Percentiles rank a stretch among this genome's conserved stretches.
Evolutionary conservation across 2,113 vertebrate genomes (phyloP).

Genomic region (Sylvietta virens): DNA sequence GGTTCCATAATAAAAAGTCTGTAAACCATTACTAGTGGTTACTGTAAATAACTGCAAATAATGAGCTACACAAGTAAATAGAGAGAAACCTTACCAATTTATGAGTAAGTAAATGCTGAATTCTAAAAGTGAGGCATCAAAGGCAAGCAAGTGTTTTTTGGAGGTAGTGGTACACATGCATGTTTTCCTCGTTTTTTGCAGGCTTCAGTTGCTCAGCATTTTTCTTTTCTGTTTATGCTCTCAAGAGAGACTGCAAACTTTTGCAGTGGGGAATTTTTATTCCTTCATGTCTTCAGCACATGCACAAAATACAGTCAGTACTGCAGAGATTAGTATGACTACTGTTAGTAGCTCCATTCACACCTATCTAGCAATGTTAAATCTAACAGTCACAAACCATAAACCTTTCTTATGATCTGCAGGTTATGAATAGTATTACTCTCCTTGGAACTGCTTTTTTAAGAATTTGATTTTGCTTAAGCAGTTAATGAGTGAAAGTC

Average conservation of each 20-base stretch:
- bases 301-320: background rate
- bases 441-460: background rate
- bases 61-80: background rate
- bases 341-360: background rate
- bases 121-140: background rate
- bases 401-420: background rate
- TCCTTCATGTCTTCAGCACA: background rate
- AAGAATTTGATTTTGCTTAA: background rate
- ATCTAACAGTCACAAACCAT: background rate
- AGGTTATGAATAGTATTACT: background rate
- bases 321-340: background rate
- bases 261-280: background rate
- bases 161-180: background rate
- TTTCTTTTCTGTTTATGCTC: background rate
- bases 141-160: background rate
- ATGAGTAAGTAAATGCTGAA: background rate
- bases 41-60: background rate
- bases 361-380: background rate
- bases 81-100: background rate
- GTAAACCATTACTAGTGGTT: background rate
- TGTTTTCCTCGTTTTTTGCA: background rate
- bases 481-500: background rate
- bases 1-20: background rate
- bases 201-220: background rate
- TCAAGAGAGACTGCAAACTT: background rate